phyloP scores from a whole-genome alignment of 2,113 vertebrate genomes.

The Hippolais icterina region DNA sequence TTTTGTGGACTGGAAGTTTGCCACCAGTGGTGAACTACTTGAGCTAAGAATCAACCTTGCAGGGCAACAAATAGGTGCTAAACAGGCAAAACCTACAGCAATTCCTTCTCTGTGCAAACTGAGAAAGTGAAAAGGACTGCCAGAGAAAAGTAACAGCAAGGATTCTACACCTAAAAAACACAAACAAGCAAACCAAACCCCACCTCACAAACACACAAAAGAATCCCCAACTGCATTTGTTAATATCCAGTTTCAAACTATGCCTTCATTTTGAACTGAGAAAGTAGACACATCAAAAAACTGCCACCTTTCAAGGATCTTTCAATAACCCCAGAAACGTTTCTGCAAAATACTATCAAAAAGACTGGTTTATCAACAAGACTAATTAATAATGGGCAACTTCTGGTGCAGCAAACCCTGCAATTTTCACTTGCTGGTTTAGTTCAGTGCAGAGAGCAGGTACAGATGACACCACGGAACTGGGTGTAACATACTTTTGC shows the following conservation, averaged over 20 bases:
- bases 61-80: background rate
- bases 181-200: background rate
- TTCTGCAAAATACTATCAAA: background rate
- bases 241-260: background rate
- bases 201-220: background rate
- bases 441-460: background rate
- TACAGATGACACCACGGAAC: background rate
- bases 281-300: background rate
- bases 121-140: background rate
- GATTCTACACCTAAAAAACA: background rate
- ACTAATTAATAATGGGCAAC: background rate
- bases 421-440: background rate
- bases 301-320: background rate
- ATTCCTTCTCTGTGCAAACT: background rate
- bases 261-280: background rate
- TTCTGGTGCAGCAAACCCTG: background rate
- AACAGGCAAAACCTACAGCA: background rate
- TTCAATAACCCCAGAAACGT: background rate
- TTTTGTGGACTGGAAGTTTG: background rate
- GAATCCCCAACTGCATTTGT: background rate
- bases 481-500: constrained; percentile 81
- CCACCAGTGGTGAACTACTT: background rate
- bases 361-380: background rate
- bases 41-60: background rate
- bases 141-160: background rate